phyloP scores from a whole-genome alignment of 2,888 invertebrate species.

The Onthophagus sagittarius region DNA sequence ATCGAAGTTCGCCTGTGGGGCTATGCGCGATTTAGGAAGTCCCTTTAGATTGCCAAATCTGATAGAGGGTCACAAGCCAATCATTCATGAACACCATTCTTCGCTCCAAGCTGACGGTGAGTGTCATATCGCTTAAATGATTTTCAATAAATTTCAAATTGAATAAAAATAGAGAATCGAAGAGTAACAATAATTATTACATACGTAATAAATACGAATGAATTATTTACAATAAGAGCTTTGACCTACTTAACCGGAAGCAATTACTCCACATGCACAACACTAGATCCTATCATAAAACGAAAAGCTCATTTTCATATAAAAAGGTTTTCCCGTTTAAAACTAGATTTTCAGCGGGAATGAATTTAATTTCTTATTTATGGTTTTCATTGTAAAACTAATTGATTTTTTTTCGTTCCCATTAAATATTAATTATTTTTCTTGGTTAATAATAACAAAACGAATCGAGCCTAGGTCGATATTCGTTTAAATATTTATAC shows the following conservation, averaged over 20 bases:
- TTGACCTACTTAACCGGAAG: background rate
- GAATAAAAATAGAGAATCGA: too few relatives aligned
- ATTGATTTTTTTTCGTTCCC: too few relatives aligned
- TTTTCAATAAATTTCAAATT: too few relatives aligned
- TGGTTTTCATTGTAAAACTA: too few relatives aligned
- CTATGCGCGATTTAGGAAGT: slow-evolving; percentile 59
- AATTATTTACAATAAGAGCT: background rate
- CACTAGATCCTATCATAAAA: background rate
- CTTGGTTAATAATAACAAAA: background rate
- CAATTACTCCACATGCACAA: background rate
- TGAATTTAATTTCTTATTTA: too few relatives aligned
- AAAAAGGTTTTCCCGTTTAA: background rate
- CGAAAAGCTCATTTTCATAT: background rate
- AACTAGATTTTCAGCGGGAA: too few relatives aligned
- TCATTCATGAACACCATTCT: slow-evolving; percentile 39
- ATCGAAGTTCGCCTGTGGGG: slow-evolving; percentile 41
- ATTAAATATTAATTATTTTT: too few relatives aligned
- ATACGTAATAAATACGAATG: background rate
- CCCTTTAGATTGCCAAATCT: slow-evolving; percentile 56
- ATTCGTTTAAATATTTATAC: background rate
- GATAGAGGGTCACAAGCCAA: slow-evolving; percentile 37
- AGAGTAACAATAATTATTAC: background rate
- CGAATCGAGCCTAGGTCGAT: background rate
- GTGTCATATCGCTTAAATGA: background rate
- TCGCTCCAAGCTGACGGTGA: slow-evolving; percentile 38